These are phyloP conservation scores for Episyrphus balteatus DNA, from an alignment of 1,140 invertebrate genomes.

Conservation along the genomic window DNA sequence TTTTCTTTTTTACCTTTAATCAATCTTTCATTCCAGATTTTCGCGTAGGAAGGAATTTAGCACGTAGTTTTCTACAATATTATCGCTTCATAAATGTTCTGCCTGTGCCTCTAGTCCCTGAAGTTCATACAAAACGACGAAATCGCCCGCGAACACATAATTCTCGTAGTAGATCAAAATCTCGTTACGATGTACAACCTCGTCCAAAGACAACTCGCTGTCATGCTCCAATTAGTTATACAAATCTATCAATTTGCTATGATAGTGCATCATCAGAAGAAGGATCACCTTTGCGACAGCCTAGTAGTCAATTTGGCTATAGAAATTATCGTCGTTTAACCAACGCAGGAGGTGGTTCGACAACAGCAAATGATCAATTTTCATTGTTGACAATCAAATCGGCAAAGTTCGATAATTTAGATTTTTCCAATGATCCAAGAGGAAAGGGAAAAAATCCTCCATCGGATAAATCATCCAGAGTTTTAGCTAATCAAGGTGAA, in stretches of 20 bases:
- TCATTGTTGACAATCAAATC: conserved; percentile 32
- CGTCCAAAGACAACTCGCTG: conserved; percentile 44
- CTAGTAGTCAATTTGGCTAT: conserved; percentile 26
- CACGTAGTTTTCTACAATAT: conserved; percentile 66
- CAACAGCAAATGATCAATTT: conserved; percentile 21
- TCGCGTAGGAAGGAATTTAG: conserved; percentile 64
- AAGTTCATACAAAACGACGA: conserved; percentile 40
- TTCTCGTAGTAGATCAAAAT: conserved; percentile 38
- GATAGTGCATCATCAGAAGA: conserved; percentile 41
- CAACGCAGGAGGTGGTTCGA: conserved; percentile 14
- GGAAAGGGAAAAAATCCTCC: neutral
- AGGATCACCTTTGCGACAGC: conserved; percentile 22
- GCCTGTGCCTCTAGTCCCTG: conserved; percentile 42
- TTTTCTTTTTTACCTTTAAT: neutral
- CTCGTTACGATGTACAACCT: conserved; percentile 41
- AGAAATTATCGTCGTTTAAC: conserved; percentile 21
- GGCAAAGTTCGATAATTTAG: conserved; percentile 35
- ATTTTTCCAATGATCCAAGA: conserved; percentile 19
- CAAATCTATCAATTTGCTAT: conserved; percentile 46
- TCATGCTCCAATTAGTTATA: conserved; percentile 47
- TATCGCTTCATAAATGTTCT: conserved; percentile 64
- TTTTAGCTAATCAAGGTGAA: neutral
- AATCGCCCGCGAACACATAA: conserved; percentile 37
- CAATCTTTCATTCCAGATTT: conserved; percentile 31
- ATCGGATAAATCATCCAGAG: neutral